A percentile compares a stretch with the other conserved stretches of the same genome.
Evolutionary conservation across 2,888 invertebrate species (phyloP).

Genomic region (Athalia rosae): DNA sequence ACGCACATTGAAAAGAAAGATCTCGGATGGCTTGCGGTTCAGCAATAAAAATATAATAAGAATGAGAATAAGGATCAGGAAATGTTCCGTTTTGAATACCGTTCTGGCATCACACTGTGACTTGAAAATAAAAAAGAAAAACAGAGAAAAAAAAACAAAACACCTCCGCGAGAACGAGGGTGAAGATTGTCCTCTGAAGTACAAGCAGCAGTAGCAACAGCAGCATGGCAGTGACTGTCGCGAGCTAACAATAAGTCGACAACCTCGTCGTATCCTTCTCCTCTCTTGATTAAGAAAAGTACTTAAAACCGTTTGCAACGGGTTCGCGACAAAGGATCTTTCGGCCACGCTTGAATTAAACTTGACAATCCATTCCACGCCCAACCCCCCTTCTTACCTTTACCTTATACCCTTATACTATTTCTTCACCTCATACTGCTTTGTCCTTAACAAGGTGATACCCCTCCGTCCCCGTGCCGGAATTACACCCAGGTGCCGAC

Average conservation of each 20-base stretch:
- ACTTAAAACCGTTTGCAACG: conserved; percentile 34
- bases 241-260: neutral
- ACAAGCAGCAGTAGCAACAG: no score
- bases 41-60: neutral
- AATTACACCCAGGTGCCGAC: conserved; percentile 10
- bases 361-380: conserved; percentile 38
- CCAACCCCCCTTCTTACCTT: conserved; percentile 1
- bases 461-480: neutral
- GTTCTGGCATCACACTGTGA: neutral
- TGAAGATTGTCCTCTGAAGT: no score
- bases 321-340: conserved; percentile 33
- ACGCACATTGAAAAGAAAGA: neutral
- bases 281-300: conserved; percentile 37
- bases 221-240: neutral
- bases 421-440: neutral
- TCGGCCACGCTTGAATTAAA: conserved; percentile 37
- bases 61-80: no score
- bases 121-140: no score
- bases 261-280: neutral
- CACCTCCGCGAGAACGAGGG: no score
- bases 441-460: neutral
- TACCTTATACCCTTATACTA: no score
- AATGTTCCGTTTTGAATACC: conserved; percentile 11
- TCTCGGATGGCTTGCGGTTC: no score
- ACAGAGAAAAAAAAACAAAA: no score